These are phyloP conservation scores for Rhinolophus ferrumequinum DNA, from an alignment of 2,113 vertebrate species.

Conservation along the genomic window DNA sequence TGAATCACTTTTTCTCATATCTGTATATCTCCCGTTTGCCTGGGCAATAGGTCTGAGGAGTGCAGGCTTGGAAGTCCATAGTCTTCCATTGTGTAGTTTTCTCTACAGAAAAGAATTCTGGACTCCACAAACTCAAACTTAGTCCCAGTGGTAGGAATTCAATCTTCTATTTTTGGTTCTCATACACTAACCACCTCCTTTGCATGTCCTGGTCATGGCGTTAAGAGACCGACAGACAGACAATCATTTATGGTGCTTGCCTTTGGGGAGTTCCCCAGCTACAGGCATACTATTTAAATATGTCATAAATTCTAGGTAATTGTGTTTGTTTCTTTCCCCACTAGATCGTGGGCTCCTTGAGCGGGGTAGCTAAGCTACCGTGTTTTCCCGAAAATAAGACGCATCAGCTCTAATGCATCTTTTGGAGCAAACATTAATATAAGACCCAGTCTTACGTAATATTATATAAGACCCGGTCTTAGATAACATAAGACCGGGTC, in stretches of 20 bases:
- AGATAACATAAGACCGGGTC: too few species aligned
- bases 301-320: not conserved
- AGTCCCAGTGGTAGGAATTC: not conserved
- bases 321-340: not conserved
- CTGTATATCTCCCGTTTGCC: not conserved
- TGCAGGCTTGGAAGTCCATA: not conserved
- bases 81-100: not conserved
- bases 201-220: not conserved
- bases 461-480: too few species aligned
- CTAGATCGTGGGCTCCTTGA: too few species aligned
- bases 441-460: too few species aligned
- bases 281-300: not conserved
- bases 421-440: too few species aligned
- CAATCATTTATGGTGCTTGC: not conserved
- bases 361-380: not conserved
- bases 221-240: not conserved
- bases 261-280: not conserved
- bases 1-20: not conserved
- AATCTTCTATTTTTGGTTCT: not conserved
- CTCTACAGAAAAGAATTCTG: conserved; percentile 3
- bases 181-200: not conserved
- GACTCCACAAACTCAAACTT: not conserved
- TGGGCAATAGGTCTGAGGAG: not conserved
- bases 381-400: too few species aligned
- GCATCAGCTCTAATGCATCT: too few species aligned